A percentile compares a stretch with the other conserved stretches of the same genome.
phyloP scores from a whole-genome alignment of 2,888 invertebrate species.

The Agrilus mali region DNA sequence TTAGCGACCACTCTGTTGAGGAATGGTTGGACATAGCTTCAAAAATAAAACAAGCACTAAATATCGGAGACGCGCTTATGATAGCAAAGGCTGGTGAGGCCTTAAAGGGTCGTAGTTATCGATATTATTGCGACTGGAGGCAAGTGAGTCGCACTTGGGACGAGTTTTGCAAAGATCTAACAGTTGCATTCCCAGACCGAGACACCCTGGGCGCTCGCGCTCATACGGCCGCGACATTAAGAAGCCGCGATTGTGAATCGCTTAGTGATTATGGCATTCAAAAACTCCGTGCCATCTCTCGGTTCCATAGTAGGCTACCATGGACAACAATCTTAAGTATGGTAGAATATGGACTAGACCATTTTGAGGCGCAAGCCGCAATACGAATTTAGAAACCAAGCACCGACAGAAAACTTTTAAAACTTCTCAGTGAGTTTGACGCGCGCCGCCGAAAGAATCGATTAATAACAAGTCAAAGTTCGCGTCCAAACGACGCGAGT shows the following conservation, averaged over 20 bases:
- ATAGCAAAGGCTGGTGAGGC: constrained; percentile 14
- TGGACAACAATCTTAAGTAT: constrained; percentile 7
- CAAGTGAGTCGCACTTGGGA: constrained; percentile 13
- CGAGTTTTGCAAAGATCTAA: constrained; percentile 12
- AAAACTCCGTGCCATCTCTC: constrained; percentile 5
- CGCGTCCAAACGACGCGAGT: background rate
- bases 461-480: background rate
- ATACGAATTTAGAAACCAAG: background rate
- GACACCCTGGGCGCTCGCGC: constrained; percentile 15
- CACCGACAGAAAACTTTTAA: constrained; percentile 3
- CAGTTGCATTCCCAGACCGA: constrained; percentile 1
- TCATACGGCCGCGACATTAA: constrained; percentile 10
- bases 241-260: constrained; percentile 7
- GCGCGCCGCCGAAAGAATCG: constrained; percentile 2
- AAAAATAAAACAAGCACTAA: too few relatives aligned
- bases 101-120: constrained; percentile 6
- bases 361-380: background rate
- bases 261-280: constrained; percentile 7
- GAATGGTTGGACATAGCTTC: too few relatives aligned
- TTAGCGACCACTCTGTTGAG: too few relatives aligned
- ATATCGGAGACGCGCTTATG: constrained; percentile 9
- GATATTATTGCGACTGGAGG: constrained; percentile 14
- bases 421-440: constrained; percentile 3
- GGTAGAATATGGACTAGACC: constrained; percentile 6
- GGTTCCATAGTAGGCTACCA: constrained; percentile 4